phyloP scores from a whole-genome alignment of 1,140 invertebrate genomes.

The Oncopeltus fasciatus region DNA sequence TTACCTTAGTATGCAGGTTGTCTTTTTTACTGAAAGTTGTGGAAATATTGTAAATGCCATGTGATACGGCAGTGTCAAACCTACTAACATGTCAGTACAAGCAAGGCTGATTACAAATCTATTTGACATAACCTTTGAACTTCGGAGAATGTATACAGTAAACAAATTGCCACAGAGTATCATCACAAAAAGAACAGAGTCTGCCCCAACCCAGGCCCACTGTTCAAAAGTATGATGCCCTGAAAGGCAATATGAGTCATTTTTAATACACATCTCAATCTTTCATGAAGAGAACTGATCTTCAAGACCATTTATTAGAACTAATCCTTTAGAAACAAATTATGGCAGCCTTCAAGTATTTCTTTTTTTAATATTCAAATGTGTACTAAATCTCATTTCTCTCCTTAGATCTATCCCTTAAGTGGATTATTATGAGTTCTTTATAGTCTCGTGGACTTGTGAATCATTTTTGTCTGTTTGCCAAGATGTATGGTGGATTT shows the following conservation, averaged over 20 bases:
- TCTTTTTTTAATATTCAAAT: no score
- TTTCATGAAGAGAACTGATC: no score
- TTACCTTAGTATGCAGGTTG: slow-evolving; percentile 34
- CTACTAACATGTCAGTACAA: slow-evolving; percentile 56
- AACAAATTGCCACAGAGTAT: slow-evolving; percentile 54
- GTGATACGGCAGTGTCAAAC: slow-evolving; percentile 55
- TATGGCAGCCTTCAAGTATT: no score
- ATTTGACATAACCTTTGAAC: slow-evolving; percentile 49
- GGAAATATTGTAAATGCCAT: slow-evolving; percentile 48
- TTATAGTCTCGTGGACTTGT: no score
- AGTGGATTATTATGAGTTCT: no score
- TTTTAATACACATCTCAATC: neutral
- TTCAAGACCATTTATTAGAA: no score
- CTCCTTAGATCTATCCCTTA: no score
- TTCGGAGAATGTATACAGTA: slow-evolving; percentile 50
- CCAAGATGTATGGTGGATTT: no score
- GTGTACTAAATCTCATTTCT: no score
- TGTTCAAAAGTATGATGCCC: neutral
- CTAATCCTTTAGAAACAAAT: no score
- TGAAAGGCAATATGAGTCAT: slow-evolving; percentile 6
- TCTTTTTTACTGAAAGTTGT: slow-evolving; percentile 38
- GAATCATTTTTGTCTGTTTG: no score
- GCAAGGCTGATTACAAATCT: slow-evolving; percentile 55
- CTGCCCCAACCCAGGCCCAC: slow-evolving; percentile 39
- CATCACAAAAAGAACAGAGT: slow-evolving; percentile 43